Conservation (phyloP, 2,113 vertebrate genomes). For the Osmerus mordax region DNA sequence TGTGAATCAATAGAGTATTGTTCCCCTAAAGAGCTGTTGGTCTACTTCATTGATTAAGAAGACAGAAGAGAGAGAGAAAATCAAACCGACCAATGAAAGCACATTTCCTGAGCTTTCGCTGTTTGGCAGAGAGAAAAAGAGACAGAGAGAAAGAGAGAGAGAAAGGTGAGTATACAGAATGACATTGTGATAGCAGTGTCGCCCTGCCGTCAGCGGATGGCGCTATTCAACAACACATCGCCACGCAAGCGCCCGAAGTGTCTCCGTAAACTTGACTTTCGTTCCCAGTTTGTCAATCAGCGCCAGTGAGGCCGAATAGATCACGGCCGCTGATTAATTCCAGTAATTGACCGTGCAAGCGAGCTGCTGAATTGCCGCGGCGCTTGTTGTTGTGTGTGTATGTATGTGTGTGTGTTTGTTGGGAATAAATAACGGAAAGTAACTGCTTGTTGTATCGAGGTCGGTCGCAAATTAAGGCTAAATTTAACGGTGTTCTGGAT, state of each 20-base stretch:
- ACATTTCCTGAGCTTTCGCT: slow-evolving; percentile 47
- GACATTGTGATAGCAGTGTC: slow-evolving; percentile 9
- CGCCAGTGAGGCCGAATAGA: slow-evolving; percentile 53
- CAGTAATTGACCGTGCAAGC: slow-evolving; percentile 68
- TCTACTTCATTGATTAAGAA: slow-evolving; percentile 69
- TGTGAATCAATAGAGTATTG: slow-evolving; percentile 65
- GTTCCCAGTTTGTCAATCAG: slow-evolving; percentile 61
- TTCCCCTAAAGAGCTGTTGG: slow-evolving; percentile 70
- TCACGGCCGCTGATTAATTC: slow-evolving; percentile 67
- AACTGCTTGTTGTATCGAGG: slow-evolving; percentile 48
- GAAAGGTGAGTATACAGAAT: not conserved
- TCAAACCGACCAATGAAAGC: slow-evolving; percentile 62
- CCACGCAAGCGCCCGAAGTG: not conserved
- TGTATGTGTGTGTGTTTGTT: not conserved
- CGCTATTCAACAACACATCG: slow-evolving; percentile 66
- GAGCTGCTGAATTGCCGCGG: slow-evolving; percentile 59
- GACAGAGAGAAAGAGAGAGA: not conserved
- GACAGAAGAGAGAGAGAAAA: slow-evolving; percentile 58
- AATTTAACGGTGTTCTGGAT: slow-evolving; percentile 48
- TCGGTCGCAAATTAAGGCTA: slow-evolving; percentile 45
- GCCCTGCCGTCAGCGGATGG: slow-evolving; percentile 72
- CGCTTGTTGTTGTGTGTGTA: slow-evolving; percentile 36
- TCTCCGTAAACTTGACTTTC: slow-evolving; percentile 66
- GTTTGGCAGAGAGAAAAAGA: not conserved
- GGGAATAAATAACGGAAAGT: slow-evolving; percentile 44